Base-by-base conservation (phyloP, 2,113 vertebrate genomes). In the Martes martes region DNA sequence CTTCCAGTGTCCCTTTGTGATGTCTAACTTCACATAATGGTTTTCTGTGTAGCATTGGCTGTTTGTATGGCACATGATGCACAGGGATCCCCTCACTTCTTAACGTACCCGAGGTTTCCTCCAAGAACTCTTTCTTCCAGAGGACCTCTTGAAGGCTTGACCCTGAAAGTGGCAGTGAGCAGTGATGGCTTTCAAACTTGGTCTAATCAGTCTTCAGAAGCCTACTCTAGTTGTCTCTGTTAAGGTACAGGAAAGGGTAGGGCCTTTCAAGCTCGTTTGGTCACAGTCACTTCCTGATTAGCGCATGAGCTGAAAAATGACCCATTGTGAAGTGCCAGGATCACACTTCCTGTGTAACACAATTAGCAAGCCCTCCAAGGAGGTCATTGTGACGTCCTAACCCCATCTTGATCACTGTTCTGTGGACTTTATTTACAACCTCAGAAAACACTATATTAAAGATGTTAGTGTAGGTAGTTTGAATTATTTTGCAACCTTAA, bases 291-390 rank as follows among this genome's bases (percentile, higher is more conserved):
- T 97, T 97, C 95, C 98, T 92, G 86, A 83, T 67, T 92, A 89
- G 47, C 5, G 4, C 61, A 63, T 9, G 67, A 92, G 80, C 67
- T 96, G 67, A 95, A 96, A 97, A 89, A 83, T 10, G 42, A 19
- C 67, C 67, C 95, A 97, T 97, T 97, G 95, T 97, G 61, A 74
- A 82, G 86, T 83, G 67, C 89, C 89, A 95, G 47, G 74, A 50
- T 93, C 78, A 50, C 42, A 59, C 52, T 98, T 98, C 97, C 97
- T 87, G 50, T 87, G 55, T 16, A 93, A 91, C 84, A 98, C 97
- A 98, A 96, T 97, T 69, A 95, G 36, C 79, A 67, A 91, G 23
- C 61, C 21, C 61, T 94, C 50, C 7, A 74, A 31, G n/a, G 63
- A 89, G 88, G 61, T 83, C 92, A 89, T 28, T 83, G 80, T 81